A percentile compares a stretch with the other conserved stretches of the same genome.
Conservation (phyloP, 2,888 invertebrate genomes). For the Odontocerum albicorne region DNA sequence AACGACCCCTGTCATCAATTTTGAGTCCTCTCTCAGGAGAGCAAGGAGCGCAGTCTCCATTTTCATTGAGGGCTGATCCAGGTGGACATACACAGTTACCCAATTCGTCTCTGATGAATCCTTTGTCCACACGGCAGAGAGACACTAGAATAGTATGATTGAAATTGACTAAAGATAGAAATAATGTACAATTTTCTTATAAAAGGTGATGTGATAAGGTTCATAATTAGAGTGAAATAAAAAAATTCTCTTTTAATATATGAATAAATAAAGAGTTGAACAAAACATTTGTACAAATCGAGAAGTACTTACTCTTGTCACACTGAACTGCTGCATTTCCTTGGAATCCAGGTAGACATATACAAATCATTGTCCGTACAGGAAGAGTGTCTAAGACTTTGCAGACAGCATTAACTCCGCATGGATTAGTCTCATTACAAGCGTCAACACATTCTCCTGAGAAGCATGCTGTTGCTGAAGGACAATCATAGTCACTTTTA, state of each 20-base stretch:
- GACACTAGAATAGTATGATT: slow-evolving; percentile 56
- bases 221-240: background rate
- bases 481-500: slow-evolving; percentile 78
- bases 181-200: background rate
- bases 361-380: slow-evolving; percentile 86
- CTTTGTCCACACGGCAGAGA: slow-evolving; percentile 67
- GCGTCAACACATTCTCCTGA: slow-evolving; percentile 82
- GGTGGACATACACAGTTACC: slow-evolving; percentile 76
- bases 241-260: no score
- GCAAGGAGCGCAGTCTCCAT: slow-evolving; percentile 79
- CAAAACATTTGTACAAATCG: background rate
- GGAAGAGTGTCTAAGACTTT: slow-evolving; percentile 79
- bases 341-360: slow-evolving; percentile 81
- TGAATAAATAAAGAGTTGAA: background rate
- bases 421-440: slow-evolving; percentile 76
- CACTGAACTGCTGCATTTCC: slow-evolving; percentile 87
- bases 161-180: no score
- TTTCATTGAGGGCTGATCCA: slow-evolving; percentile 72
- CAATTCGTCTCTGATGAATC: slow-evolving; percentile 60
- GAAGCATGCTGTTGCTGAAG: slow-evolving; percentile 80
- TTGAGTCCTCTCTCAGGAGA: slow-evolving; percentile 70
- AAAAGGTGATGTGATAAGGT: background rate
- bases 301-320: slow-evolving; percentile 67
- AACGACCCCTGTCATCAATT: slow-evolving; percentile 75
- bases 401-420: slow-evolving; percentile 79